Base-by-base conservation (phyloP, 1,140 invertebrate species). In the Dinoponera quadriceps region DNA sequence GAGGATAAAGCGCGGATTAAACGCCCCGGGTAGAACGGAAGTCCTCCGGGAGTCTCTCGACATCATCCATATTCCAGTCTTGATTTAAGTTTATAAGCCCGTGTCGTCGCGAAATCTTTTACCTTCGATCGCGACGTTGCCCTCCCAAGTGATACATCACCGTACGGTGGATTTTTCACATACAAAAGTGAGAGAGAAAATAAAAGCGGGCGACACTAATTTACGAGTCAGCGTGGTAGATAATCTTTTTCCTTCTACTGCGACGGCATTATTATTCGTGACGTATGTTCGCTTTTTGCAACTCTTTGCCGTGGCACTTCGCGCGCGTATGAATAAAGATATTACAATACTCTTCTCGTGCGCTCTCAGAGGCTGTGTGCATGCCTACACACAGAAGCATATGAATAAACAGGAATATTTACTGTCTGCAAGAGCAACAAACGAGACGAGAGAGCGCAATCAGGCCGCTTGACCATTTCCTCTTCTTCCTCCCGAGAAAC, bases 21-120 rank as follows among this genome's bases (percentile, higher is more conserved):
- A 44, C 7, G 38, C 38, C 38, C 38, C 25, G n/a, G 16, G 68
- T n/a, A 62, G n/a, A 71, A 33, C n/a, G 55, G 11, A 18, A 48
- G 14, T 68, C n/a, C 22, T 57, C 25, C 3, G 49, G 27, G 20
- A 81, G 22, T n/a, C 22, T 54, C n/a, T n/a, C n/a, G n/a, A 51
- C 25, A 9, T 33, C 60, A 88, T 88, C 82, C 63, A 88, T 84
- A 85, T 88, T 88, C 63, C 33, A 75, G 14, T 44, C 11, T 11
- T 63, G 71, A 86, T 86, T 75, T 22, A 82, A 82, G 44, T 75
- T 86, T 44, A 22, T 63, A 69, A 71, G 63, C 71, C 49, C 7
- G 54, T 33, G 48, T 29, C 14, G 16, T 20, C 18, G 20, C 13
- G 9, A 51, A 62, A 13, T 48, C 18, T 60, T 65, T 49, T 25